Percentiles rank a stretch among this genome's conserved stretches.
These are phyloP conservation scores for Agrypnia vestita DNA, from an alignment of 1,140 invertebrate genomes.

Conservation along the genomic window DNA sequence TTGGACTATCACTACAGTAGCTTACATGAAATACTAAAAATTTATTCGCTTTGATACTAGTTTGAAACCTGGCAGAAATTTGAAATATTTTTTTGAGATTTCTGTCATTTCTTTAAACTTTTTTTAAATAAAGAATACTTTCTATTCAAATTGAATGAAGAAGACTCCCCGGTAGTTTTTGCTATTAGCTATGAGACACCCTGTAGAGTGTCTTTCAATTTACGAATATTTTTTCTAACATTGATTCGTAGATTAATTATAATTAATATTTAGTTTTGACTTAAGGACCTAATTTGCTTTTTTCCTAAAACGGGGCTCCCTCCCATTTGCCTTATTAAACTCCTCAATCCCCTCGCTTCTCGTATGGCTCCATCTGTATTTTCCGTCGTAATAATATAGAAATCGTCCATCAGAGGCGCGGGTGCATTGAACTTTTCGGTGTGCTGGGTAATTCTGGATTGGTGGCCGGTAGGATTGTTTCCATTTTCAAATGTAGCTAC, in stretches of 20 bases:
- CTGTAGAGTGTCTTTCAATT: background rate
- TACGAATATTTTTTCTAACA: background rate
- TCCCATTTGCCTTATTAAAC: slow-evolving; percentile 85
- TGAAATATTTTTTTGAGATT: no score
- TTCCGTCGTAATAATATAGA: slow-evolving; percentile 92
- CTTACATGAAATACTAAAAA: no score
- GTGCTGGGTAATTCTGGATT: slow-evolving; percentile 74
- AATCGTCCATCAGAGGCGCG: slow-evolving; percentile 90
- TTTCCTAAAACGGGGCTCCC: slow-evolving; percentile 85
- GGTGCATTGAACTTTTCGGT: slow-evolving; percentile 75
- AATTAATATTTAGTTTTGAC: slow-evolving; percentile 65
- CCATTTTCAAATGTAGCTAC: slow-evolving; percentile 64
- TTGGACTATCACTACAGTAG: no score
- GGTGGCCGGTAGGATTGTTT: slow-evolving; percentile 63
- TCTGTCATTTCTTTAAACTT: no score
- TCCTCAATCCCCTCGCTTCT: slow-evolving; percentile 82
- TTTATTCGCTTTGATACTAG: no score
- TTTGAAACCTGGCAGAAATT: no score
- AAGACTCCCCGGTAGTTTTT: no score
- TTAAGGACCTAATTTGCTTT: slow-evolving; percentile 73
- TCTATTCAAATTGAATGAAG: no score
- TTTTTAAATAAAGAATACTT: no score
- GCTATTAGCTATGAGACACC: no score
- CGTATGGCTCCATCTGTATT: slow-evolving; percentile 72
- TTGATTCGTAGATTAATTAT: background rate